Conservation (phyloP, 2,113 vertebrate species). For the Sula dactylatra region DNA sequence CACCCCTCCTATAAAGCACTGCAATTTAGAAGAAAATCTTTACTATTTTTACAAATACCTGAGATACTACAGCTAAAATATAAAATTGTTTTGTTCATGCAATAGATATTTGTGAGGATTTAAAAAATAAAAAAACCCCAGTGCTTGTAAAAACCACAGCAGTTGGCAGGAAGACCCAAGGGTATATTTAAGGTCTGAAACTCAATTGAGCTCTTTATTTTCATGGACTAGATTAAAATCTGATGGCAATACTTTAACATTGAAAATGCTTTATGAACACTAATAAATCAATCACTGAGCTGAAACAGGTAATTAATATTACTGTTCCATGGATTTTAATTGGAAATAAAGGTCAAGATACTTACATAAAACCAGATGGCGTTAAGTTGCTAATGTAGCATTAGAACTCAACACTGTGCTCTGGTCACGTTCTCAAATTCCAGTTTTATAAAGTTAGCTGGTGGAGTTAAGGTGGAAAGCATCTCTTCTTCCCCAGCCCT, state of each 20-base stretch:
- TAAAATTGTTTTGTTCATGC: not conserved
- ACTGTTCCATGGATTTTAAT: constrained; percentile 1
- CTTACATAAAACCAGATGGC: not conserved
- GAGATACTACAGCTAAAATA: not conserved
- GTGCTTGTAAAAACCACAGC: not conserved
- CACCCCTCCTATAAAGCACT: not conserved
- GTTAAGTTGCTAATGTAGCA: not conserved
- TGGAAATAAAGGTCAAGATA: constrained; percentile 11
- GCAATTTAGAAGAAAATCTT: not conserved
- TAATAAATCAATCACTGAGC: constrained; percentile 4
- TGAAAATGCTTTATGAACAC: not conserved
- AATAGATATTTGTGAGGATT: not conserved
- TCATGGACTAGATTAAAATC: constrained; percentile 4
- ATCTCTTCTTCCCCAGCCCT: not conserved
- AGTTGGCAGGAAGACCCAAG: not conserved
- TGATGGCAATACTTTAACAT: not conserved
- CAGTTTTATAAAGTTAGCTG: not conserved
- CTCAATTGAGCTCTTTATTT: not conserved
- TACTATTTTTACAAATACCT: not conserved
- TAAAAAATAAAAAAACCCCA: not conserved
- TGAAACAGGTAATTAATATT: constrained; percentile 1
- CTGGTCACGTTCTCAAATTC: not conserved
- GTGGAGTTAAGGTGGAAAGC: not conserved
- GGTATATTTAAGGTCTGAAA: not conserved
- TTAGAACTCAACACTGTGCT: not conserved